Evolutionary conservation across 2,888 invertebrate species (phyloP), one percentile per base, ranked within the genome.

Genomic region (Folsomia manolachei): DNA sequence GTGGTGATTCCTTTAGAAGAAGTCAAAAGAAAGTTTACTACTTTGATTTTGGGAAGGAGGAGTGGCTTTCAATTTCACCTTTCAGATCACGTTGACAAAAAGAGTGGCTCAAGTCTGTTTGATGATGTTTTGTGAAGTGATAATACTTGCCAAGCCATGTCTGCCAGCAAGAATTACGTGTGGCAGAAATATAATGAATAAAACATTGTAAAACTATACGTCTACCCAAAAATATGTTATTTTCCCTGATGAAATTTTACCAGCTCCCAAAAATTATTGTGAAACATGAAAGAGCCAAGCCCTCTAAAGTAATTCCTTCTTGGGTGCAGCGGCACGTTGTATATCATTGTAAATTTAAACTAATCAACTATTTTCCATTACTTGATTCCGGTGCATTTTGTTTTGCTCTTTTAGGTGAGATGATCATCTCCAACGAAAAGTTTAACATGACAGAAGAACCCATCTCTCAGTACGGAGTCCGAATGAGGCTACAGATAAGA

Each of bases 371-470:
- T 51, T 51, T 51, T 51, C 18, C n/a, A 51, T 11, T 51, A 51
- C 9, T 51, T 51, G 51, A 66, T 51, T 66, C n/a, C n/a, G n/a
- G n/a, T 66, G 52, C 51, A 66, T 66, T 26, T 60, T 67, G 53
- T 23, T 56, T n/a, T 56, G 4, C 56, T 56, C 21, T 56, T 19
- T 2, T 86, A 94, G 94, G 93, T 82, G 94, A 94, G 85, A 94
- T 94, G 94, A 93, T 94, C 84, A 93, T 94, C 84, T 87, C 90
- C 67, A 94, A 92, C 83, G 91, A 91, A 83, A 93, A 94, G 83
- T 94, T 93, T 84, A 86, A 88, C 75, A 93, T 94, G 89, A 89
- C 89, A 62, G 94, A 94, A 69, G 77, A 79, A 27, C 21, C 69
- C 23, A 65, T 78, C 52, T 79, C 80, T 9, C 76, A 79, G 27